A percentile compares a stretch with the other conserved stretches of the same genome.
These are phyloP conservation scores for Corydoras sp. DNA, from an alignment of 2,113 vertebrate genomes.

Conservation along the genomic window DNA sequence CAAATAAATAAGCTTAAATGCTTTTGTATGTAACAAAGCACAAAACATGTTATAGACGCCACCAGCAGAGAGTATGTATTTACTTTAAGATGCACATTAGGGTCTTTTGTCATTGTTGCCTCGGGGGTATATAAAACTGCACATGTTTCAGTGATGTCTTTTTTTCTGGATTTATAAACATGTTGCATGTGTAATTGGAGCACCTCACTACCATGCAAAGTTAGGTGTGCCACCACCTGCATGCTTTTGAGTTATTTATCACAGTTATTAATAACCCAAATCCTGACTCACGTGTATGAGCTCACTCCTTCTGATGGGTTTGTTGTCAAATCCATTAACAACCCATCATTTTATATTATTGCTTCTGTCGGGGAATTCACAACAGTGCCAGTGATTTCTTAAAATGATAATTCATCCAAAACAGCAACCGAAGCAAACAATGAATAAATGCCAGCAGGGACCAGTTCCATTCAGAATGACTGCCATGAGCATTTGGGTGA, in stretches of 20 bases:
- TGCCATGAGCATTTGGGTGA: background rate
- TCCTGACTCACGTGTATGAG: background rate
- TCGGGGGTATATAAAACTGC: too few species aligned
- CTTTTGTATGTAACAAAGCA: too few species aligned
- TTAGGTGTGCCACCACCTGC: background rate
- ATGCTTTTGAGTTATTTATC: background rate
- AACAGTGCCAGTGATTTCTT: background rate
- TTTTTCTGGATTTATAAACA: too few species aligned
- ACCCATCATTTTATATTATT: background rate
- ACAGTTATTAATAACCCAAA: background rate
- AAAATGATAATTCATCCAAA: conserved; percentile 26
- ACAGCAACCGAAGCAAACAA: background rate
- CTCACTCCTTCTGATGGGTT: background rate
- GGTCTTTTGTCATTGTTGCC: too few species aligned
- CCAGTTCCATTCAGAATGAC: background rate
- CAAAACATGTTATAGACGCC: too few species aligned
- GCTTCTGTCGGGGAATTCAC: background rate
- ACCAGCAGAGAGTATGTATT: too few species aligned
- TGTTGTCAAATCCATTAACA: background rate
- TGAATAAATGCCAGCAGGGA: background rate
- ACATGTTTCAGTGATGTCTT: too few species aligned
- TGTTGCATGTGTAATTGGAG: too few species aligned
- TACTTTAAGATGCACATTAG: too few species aligned
- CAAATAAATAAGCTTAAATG: too few species aligned
- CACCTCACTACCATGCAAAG: too few species aligned